A percentile compares a stretch with the other conserved stretches of the same genome.
Evolutionary conservation across 1,140 invertebrate genomes (phyloP).

Genomic region (Aphidius gifuensis): DNA sequence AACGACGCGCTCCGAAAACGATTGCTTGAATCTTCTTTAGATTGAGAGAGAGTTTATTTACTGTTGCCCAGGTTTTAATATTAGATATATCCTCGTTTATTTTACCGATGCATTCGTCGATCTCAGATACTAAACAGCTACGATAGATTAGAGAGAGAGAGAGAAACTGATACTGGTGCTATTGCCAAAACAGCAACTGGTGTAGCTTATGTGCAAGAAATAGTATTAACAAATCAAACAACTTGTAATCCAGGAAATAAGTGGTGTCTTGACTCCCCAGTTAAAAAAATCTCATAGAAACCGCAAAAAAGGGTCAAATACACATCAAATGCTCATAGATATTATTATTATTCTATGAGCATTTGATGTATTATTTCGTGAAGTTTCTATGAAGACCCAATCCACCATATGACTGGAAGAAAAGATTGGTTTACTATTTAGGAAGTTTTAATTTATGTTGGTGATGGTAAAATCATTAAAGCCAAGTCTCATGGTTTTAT

Average conservation of each 20-base stretch:
- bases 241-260: neutral
- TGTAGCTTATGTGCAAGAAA: neutral
- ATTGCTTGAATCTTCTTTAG: slow-evolving; percentile 6
- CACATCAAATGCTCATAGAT: no score
- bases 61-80: neutral
- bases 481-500: slow-evolving; percentile 29
- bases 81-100: slow-evolving; percentile 4
- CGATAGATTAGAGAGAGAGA: neutral
- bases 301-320: no score
- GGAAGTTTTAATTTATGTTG: slow-evolving; percentile 25
- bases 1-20: neutral
- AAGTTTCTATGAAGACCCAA: no score
- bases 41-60: neutral
- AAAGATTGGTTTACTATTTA: slow-evolving; percentile 28
- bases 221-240: neutral
- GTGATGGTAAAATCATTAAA: slow-evolving; percentile 28
- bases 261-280: slow-evolving; percentile 33
- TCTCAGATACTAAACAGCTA: neutral
- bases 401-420: slow-evolving; percentile 29
- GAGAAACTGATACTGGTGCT: neutral
- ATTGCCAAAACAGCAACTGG: slow-evolving; percentile 13
- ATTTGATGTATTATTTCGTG: no score
- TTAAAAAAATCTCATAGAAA: no score
- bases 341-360: no score
- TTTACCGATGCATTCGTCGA: neutral